Conservation (phyloP, 2,888 invertebrate genomes). For the Abscondita cerata region DNA sequence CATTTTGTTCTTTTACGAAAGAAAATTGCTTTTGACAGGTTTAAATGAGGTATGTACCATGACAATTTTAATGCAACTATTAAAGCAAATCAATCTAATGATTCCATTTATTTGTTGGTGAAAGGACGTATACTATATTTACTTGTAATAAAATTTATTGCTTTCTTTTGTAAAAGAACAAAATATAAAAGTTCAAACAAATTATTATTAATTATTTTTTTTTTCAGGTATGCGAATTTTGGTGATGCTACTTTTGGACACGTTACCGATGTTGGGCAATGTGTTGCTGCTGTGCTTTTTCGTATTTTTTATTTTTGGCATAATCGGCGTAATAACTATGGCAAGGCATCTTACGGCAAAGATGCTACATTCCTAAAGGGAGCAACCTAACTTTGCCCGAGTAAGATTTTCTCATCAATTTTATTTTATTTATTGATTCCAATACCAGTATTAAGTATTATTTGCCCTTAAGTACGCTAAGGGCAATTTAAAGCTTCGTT, state of each 20-base stretch:
- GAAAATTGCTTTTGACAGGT: no score
- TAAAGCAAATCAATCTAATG: no score
- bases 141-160: no score
- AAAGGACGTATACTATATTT: no score
- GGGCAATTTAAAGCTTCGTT: background rate
- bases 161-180: no score
- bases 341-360: conserved; percentile 96
- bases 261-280: conserved; percentile 99
- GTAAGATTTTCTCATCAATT: conserved; percentile 65
- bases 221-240: conserved; percentile 94
- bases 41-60: no score
- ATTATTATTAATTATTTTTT: no score
- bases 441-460: background rate
- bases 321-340: conserved; percentile 99
- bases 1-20: no score
- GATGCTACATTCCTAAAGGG: conserved; percentile 74
- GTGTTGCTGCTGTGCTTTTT: conserved; percentile 98
- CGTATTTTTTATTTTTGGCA: conserved; percentile 99
- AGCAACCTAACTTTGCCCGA: conserved; percentile 66
- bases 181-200: no score
- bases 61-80: no score
- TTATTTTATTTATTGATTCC: background rate
- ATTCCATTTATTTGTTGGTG: no score
- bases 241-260: conserved; percentile 97
- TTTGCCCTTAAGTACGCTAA: background rate